These are phyloP conservation scores for Chrysocyon brachyurus DNA, from an alignment of 2,797 vertebrate species.

Conservation along the genomic window DNA sequence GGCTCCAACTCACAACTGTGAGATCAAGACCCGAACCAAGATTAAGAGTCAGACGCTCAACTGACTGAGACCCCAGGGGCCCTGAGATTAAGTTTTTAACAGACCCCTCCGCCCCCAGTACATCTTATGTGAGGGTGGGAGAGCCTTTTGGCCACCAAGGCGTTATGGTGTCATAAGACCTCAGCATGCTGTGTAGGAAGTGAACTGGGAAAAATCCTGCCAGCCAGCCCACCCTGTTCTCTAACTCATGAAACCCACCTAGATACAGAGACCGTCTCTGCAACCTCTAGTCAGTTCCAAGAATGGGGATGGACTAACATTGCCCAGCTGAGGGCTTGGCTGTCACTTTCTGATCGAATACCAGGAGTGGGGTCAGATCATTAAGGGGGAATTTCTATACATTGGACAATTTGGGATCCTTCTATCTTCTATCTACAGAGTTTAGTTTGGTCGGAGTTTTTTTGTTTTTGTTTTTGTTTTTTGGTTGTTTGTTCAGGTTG, in stretches of 20 bases:
- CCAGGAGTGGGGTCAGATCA: not conserved
- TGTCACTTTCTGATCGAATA: not conserved
- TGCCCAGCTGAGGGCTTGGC: not conserved
- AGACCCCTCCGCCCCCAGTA: not conserved
- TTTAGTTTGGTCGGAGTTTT: constrained; percentile 48
- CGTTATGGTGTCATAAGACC: not conserved
- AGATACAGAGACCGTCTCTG: not conserved
- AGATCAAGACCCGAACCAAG: not conserved
- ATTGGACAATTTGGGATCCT: not conserved
- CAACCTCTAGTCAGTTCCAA: not conserved
- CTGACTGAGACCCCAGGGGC: not conserved
- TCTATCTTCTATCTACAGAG: constrained; percentile 31
- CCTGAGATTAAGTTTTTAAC: constrained; percentile 10
- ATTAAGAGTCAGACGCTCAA: not conserved
- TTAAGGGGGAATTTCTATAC: not conserved
- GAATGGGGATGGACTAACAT: not conserved
- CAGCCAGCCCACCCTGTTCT: not conserved
- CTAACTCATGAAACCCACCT: not conserved
- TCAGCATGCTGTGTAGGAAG: not conserved
- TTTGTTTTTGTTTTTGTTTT: not conserved
- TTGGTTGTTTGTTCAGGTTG: constrained; percentile 69
- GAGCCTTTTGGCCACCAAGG: not conserved
- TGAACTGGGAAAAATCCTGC: not conserved
- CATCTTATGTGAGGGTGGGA: not conserved
- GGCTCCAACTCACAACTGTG: not conserved